A percentile compares a stretch with the other conserved stretches of the same genome.
phyloP scores from a whole-genome alignment of 1,140 invertebrate genomes.

The Leptinotarsa texana region DNA sequence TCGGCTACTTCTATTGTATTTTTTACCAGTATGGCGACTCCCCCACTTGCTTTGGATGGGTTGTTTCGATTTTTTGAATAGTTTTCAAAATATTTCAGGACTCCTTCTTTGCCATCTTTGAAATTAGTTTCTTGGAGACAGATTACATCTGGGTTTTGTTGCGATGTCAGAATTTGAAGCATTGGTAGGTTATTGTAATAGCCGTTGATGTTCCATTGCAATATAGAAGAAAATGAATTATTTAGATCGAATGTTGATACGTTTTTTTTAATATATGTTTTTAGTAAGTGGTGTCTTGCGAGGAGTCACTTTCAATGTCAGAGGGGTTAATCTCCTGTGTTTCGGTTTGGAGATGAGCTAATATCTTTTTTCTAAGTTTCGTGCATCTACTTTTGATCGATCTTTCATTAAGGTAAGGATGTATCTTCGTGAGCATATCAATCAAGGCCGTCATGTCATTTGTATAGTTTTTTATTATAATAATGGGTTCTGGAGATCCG shows the following conservation, averaged over 20 bases:
- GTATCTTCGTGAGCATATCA: slow-evolving; percentile 12
- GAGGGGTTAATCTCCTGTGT: not conserved
- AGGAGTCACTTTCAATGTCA: slow-evolving; percentile 5
- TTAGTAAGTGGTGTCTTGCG: not conserved
- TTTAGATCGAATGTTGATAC: not conserved
- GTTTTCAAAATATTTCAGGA: not conserved
- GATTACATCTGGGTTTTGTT: not conserved
- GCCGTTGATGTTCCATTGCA: slow-evolving; percentile 4
- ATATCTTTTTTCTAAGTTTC: slow-evolving; percentile 11
- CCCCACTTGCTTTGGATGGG: not conserved
- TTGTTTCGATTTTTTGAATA: not conserved
- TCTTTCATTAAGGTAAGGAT: not conserved
- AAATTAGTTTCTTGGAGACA: slow-evolving; percentile 1
- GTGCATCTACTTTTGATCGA: slow-evolving; percentile 17
- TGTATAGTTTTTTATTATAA: slow-evolving; percentile 10
- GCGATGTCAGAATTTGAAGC: slow-evolving; percentile 1
- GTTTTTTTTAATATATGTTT: not conserved
- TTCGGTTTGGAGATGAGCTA: slow-evolving; percentile 17
- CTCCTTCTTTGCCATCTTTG: not conserved
- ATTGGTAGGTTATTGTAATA: slow-evolving; percentile 2
- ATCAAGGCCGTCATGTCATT: slow-evolving; percentile 7
- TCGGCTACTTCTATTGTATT: not conserved
- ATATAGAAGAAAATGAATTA: not conserved
- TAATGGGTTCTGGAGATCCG: not conserved
- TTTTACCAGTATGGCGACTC: not conserved